Percentiles rank a stretch among this genome's conserved stretches.
Evolutionary conservation across 2,113 vertebrate species (phyloP).

Genomic region (Hypocryptadius cinnamomeus): DNA sequence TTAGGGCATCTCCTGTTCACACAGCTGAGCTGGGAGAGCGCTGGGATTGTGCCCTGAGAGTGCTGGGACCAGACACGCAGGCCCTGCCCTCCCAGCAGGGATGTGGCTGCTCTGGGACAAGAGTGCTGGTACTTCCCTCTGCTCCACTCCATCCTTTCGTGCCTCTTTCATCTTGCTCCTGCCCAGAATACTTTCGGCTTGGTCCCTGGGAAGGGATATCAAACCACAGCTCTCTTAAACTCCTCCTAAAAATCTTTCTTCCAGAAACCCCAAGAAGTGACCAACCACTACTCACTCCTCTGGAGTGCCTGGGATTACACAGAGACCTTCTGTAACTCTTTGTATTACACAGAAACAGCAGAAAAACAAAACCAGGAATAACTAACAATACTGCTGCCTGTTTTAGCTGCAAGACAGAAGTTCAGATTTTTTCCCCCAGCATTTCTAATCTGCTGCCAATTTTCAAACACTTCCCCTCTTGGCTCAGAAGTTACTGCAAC

Average conservation of each 20-base stretch:
- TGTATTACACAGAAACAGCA: not conserved
- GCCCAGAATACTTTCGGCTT: not conserved
- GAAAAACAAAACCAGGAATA: slow-evolving; percentile 45
- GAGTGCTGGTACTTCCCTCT: not conserved
- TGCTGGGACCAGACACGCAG: not conserved
- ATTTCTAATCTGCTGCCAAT: slow-evolving; percentile 43
- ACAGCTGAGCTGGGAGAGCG: not conserved
- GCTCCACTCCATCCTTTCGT: not conserved
- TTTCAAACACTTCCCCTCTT: slow-evolving; percentile 46
- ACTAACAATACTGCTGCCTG: slow-evolving; percentile 2
- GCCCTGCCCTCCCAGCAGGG: not conserved
- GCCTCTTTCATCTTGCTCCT: not conserved
- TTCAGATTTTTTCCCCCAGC: not conserved
- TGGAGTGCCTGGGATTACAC: not conserved
- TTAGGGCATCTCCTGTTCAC: not conserved
- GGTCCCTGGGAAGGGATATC: not conserved
- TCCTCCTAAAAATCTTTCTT: not conserved
- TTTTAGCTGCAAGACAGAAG: not conserved
- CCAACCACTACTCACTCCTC: not conserved
- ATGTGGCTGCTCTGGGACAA: not conserved
- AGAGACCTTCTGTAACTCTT: not conserved
- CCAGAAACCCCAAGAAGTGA: not conserved
- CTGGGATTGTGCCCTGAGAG: not conserved
- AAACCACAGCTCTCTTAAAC: not conserved
- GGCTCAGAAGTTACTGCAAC: not conserved